Percentiles rank a stretch among this genome's conserved stretches.
Conservation (phyloP, 2,797 vertebrate species). For the Pseudomugil tenellus region DNA sequence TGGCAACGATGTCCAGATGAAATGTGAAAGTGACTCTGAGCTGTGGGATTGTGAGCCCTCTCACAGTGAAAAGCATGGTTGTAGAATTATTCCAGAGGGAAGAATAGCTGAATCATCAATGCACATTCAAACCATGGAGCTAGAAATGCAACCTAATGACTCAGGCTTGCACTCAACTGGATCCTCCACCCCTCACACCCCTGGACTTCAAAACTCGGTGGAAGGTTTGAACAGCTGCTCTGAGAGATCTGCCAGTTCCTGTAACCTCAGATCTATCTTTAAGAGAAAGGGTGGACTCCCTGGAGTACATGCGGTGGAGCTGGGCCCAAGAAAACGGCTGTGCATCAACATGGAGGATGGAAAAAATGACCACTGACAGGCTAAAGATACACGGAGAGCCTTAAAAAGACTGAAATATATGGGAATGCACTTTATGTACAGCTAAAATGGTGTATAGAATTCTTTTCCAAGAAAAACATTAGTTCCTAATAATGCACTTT, state of each 20-base stretch:
- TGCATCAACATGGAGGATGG: slow-evolving; percentile 56
- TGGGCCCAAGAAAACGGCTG: slow-evolving; percentile 78
- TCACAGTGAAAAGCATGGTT: slow-evolving; percentile 8
- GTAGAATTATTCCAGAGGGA: slow-evolving; percentile 22
- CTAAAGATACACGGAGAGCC: background rate
- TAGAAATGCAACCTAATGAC: slow-evolving; percentile 41
- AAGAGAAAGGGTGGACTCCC: slow-evolving; percentile 86
- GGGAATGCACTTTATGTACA: slow-evolving; percentile 26
- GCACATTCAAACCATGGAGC: slow-evolving; percentile 25
- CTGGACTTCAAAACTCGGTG: slow-evolving; percentile 7
- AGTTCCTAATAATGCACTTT: background rate
- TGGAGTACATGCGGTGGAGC: slow-evolving; percentile 66
- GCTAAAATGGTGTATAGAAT: background rate
- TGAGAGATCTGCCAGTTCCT: slow-evolving; percentile 36
- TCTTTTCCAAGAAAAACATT: background rate
- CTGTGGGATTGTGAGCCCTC: slow-evolving; percentile 38
- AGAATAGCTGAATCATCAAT: slow-evolving; percentile 30
- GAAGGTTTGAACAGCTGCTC: slow-evolving; percentile 19
- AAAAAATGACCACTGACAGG: slow-evolving; percentile 4
- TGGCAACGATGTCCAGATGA: slow-evolving; percentile 67
- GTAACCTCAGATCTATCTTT: slow-evolving; percentile 32
- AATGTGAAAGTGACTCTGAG: slow-evolving; percentile 60
- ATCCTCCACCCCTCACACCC: slow-evolving; percentile 15
- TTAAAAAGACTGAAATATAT: slow-evolving; percentile 11
- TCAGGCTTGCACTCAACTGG: slow-evolving; percentile 31